Conservation (phyloP, 2,797 vertebrate species). For the Helicolenus hilgendorfi region DNA sequence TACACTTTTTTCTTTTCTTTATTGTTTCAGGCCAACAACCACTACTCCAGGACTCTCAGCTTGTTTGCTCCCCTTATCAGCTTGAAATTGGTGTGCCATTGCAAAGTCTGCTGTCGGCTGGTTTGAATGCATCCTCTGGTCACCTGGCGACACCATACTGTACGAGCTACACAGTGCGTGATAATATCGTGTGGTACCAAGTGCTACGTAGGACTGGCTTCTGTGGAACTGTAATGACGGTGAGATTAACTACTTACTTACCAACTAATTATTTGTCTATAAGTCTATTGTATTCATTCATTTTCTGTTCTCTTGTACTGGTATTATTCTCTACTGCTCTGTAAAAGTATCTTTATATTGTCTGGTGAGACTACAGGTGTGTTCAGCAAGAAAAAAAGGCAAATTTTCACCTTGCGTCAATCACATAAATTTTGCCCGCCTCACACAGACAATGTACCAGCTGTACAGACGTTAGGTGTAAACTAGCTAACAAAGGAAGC, state of each 20-base stretch:
- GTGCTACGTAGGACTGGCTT: background rate
- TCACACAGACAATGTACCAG: no score
- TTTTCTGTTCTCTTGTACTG: no score
- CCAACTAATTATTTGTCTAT: background rate
- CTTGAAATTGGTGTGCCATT: background rate
- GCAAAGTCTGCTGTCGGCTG: background rate
- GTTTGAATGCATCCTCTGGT: background rate
- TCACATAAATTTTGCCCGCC: no score
- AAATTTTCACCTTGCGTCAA: no score
- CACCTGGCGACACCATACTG: background rate
- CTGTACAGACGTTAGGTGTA: fast-evolving
- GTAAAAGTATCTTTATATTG: no score
- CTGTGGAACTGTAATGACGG: background rate
- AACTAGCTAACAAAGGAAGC: background rate
- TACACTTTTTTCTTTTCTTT: background rate
- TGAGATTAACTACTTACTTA: background rate
- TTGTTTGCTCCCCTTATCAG: background rate
- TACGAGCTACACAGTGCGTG: background rate
- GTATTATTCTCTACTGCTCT: no score
- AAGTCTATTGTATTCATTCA: no score
- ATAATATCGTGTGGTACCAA: background rate
- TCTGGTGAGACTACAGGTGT: no score
- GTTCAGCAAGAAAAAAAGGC: no score
- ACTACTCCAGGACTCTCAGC: background rate
- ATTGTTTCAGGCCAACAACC: no score